These are phyloP conservation scores for Ariolimax columbianus DNA, from an alignment of 2,888 invertebrate genomes.

Conservation along the genomic window DNA sequence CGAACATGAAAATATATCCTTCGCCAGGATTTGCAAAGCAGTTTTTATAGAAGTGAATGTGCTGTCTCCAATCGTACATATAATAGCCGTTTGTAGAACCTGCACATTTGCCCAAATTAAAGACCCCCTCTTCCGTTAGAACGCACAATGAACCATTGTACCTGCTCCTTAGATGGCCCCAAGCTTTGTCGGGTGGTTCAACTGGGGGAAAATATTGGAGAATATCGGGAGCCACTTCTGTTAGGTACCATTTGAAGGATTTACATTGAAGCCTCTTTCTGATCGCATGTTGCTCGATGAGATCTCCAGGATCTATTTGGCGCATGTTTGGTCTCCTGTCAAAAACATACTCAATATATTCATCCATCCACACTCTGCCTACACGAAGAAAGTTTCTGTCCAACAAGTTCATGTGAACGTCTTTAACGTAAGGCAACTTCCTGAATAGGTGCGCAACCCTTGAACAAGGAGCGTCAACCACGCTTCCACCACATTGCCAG, in stretches of 20 bases:
- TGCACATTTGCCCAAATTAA: not conserved
- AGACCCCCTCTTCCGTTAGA: not conserved
- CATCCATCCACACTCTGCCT: conserved; percentile 43
- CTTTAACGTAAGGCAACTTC: not conserved
- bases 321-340: conserved; percentile 21
- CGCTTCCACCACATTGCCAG: conserved; percentile 62
- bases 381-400: conserved; percentile 24
- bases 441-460: conserved; percentile 57
- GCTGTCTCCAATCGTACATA: conserved; percentile 21
- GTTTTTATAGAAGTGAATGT: not conserved
- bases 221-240: conserved; percentile 38
- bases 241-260: conserved; percentile 37
- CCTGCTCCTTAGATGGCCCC: not conserved
- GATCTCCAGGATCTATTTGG: conserved; percentile 27
- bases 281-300: conserved; percentile 1
- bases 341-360: conserved; percentile 33
- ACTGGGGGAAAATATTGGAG: not conserved
- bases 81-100: not conserved
- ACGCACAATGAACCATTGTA: conserved; percentile 7
- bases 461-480: conserved; percentile 59
- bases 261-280: conserved; percentile 40
- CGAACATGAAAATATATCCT: not conserved
- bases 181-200: conserved; percentile 22
- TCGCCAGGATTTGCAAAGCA: not conserved
- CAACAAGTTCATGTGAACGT: not conserved